Percentiles rank a stretch among this genome's conserved stretches.
Evolutionary conservation across 2,797 vertebrate species (phyloP).

Genomic region (Phalanger gymnotis): DNA sequence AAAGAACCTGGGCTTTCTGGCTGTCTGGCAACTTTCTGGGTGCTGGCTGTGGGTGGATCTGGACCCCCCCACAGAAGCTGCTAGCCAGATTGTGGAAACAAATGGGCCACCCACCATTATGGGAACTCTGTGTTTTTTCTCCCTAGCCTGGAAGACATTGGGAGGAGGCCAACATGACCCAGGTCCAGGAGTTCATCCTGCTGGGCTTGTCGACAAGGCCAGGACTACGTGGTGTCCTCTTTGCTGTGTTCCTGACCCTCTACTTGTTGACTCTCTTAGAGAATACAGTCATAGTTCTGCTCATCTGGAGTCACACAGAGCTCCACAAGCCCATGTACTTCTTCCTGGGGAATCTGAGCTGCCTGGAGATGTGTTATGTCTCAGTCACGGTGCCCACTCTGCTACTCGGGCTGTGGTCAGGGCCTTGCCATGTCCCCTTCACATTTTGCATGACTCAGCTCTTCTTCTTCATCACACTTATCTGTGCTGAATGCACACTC

Average conservation of each 20-base stretch:
- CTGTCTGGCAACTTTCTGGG: no score
- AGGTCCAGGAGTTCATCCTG: constrained; percentile 28
- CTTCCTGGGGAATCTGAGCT: constrained; percentile 64
- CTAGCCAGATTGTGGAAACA: no score
- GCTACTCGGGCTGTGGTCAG: constrained; percentile 16
- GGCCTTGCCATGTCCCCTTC: not conserved
- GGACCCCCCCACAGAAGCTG: no score
- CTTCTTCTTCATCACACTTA: constrained; percentile 57
- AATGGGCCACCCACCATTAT: not conserved
- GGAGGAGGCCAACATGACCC: constrained; percentile 11
- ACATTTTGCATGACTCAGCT: constrained; percentile 53
- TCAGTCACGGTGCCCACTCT: constrained; percentile 53
- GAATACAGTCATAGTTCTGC: constrained; percentile 40
- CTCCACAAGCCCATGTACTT: constrained; percentile 63
- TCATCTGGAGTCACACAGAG: constrained; percentile 7
- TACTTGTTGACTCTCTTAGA: constrained; percentile 60
- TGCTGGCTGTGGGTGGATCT: no score
- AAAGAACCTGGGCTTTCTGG: no score
- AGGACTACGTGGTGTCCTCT: not conserved
- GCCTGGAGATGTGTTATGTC: constrained; percentile 67
- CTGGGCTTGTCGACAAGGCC: constrained; percentile 21
- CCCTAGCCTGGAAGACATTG: constrained; percentile 43
- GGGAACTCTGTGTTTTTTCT: not conserved
- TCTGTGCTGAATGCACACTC: constrained; percentile 63
- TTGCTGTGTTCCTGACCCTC: constrained; percentile 27